Conservation (phyloP, 2,113 vertebrate species). For the Lota lota region DNA sequence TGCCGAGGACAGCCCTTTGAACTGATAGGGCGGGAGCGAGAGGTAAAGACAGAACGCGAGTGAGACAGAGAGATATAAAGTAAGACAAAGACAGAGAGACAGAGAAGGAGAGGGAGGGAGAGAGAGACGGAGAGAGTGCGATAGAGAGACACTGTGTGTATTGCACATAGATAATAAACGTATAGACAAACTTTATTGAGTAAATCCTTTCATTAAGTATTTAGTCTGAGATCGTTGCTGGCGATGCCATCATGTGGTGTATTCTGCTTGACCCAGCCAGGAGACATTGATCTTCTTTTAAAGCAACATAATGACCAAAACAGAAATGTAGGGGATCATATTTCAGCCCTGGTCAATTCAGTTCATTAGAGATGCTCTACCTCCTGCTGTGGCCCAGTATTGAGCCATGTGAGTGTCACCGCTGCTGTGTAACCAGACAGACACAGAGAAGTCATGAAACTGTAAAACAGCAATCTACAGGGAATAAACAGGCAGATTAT, state of each 20-base stretch:
- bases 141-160: conserved; percentile 1
- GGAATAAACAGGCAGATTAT: conserved; percentile 34
- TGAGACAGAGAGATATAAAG: background rate
- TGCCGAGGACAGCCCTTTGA: conserved; percentile 47
- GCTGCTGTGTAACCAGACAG: conserved; percentile 55
- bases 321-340: conserved; percentile 71
- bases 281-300: conserved; percentile 75
- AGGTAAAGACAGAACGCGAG: background rate
- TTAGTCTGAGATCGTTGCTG: conserved; percentile 61
- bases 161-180: too few relatives aligned
- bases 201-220: conserved; percentile 71
- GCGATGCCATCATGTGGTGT: conserved; percentile 52
- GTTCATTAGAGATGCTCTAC: conserved; percentile 69
- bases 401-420: conserved; percentile 62
- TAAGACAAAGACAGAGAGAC: conserved; percentile 1
- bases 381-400: conserved; percentile 64
- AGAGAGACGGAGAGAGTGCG: conserved; percentile 1
- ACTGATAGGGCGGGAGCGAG: conserved; percentile 14
- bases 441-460: conserved; percentile 44
- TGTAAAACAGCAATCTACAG: conserved; percentile 39
- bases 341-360: conserved; percentile 68
- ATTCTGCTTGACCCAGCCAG: conserved; percentile 59
- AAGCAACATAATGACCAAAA: conserved; percentile 71
- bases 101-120: conserved; percentile 7
- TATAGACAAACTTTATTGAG: conserved; percentile 46